Evolutionary conservation across 2,888 invertebrate genomes (phyloP), one percentile per base, ranked within the genome.

Genomic region (Drosophila borborema): DNA sequence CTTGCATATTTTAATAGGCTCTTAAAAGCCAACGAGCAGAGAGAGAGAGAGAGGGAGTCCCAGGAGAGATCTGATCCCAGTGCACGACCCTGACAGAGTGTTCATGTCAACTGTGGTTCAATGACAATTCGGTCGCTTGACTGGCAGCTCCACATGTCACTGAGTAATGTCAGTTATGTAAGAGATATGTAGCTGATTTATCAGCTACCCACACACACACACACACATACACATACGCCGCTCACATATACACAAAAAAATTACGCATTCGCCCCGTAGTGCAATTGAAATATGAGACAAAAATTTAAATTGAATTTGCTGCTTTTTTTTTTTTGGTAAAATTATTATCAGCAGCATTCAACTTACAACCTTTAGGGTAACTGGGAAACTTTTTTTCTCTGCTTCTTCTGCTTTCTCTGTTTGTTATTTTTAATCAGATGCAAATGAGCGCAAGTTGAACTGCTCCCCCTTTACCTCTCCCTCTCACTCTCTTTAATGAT

Each of bases 161-260:
- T 86, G 86, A 82, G 83, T 80, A 82, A 82, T 82, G 81, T 76
- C 86, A 80, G 86, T 80, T 86, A 74, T 83, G 77, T 77, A 83
- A 82, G 68, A 73, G 77, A 82, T 70, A 83, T 82, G 77, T 75
- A 48, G 75, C 82, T 83, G 84, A 82, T 86, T 86, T 82, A 86
- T 86, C 77, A 82, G 69, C 64, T 36, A 45, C 65, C 9, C 43
- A 31, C 38, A 38, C 43, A 8, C 43, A 12, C 49, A 12, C 18
- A 12, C 64, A 16, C 43, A 45, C 53, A 53, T 34, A 53, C 61
- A 55, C 38, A 14, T 12, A 51, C 48, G 40, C n/a, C 23, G 14
- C 53, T 12, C 20, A 14, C 34, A 54, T 70, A n/a, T 28, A 60
- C 67, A 40, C 74, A 36, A 64, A 80, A 80, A 80, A 38, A 66